These are phyloP conservation scores for Euphydryas editha DNA, from an alignment of 2,888 invertebrate genomes.

Conservation along the genomic window DNA sequence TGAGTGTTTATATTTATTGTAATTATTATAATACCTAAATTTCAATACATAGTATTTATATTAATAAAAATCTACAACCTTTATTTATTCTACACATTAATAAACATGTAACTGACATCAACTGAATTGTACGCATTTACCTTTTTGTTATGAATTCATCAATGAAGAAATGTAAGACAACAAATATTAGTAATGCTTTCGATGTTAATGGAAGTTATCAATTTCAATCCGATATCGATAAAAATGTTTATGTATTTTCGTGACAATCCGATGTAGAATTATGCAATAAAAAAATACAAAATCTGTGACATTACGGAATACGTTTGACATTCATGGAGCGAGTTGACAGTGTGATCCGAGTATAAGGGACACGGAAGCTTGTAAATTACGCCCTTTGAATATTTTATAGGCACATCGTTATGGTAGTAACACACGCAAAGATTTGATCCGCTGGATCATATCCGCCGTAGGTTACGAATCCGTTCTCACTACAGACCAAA, in stretches of 20 bases:
- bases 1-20: slow-evolving; percentile 8
- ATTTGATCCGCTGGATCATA: no score
- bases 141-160: no score
- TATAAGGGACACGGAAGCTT: slow-evolving; percentile 69
- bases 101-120: no score
- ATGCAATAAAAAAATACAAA: slow-evolving; percentile 15
- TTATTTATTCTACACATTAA: no score
- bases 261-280: slow-evolving; percentile 8
- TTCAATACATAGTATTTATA: neutral
- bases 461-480: no score
- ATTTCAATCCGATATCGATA: neutral
- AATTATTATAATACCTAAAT: neutral
- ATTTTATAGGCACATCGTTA: slow-evolving; percentile 57
- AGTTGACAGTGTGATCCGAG: slow-evolving; percentile 44
- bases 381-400: slow-evolving; percentile 69
- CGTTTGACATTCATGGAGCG: slow-evolving; percentile 17
- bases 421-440: neutral
- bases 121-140: no score
- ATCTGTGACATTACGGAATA: slow-evolving; percentile 10
- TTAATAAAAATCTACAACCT: neutral
- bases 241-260: neutral
- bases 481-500: no score
- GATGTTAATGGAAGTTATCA: no score
- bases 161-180: neutral
- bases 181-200: neutral